These are phyloP conservation scores for Drosophila tani DNA, from an alignment of 1,140 invertebrate genomes.

Conservation along the genomic window DNA sequence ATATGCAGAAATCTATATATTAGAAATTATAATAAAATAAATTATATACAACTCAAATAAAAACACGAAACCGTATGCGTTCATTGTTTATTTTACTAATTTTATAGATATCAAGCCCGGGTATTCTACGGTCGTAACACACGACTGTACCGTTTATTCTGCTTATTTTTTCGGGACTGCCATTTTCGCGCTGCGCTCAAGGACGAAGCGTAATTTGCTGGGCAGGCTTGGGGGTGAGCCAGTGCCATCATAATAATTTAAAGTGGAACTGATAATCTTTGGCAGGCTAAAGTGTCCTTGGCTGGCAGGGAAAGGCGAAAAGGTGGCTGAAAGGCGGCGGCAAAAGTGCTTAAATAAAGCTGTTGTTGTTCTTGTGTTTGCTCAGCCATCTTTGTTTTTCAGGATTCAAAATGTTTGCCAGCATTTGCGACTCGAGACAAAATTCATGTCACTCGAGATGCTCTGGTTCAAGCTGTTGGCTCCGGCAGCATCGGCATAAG, in stretches of 20 bases:
- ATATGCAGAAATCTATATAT: neutral
- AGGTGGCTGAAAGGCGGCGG: slow-evolving; percentile 26
- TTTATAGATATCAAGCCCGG: no score
- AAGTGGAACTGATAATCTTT: slow-evolving; percentile 65
- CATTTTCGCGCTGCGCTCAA: slow-evolving; percentile 15
- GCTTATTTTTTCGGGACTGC: neutral
- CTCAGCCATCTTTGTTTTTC: slow-evolving; percentile 19
- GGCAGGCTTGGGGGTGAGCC: slow-evolving; percentile 34
- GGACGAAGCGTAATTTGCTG: slow-evolving; percentile 54
- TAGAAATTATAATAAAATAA: neutral
- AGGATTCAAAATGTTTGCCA: slow-evolving; percentile 27
- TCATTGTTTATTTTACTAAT: neutral
- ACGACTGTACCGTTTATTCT: neutral
- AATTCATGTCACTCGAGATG: slow-evolving; percentile 23
- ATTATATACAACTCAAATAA: neutral
- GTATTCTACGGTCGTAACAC: neutral
- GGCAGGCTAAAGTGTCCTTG: slow-evolving; percentile 59
- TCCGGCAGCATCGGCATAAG: slow-evolving; percentile 21
- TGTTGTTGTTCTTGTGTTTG: slow-evolving; percentile 29
- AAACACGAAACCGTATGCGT: accelerated
- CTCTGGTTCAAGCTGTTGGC: slow-evolving; percentile 30
- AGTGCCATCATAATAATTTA: slow-evolving; percentile 69
- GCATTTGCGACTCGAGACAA: slow-evolving; percentile 15
- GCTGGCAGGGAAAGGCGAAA: slow-evolving; percentile 37
- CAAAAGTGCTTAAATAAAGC: slow-evolving; percentile 48